Evolutionary conservation across 2,888 invertebrate genomes (phyloP).

Genomic region (Icerya purchasi): DNA sequence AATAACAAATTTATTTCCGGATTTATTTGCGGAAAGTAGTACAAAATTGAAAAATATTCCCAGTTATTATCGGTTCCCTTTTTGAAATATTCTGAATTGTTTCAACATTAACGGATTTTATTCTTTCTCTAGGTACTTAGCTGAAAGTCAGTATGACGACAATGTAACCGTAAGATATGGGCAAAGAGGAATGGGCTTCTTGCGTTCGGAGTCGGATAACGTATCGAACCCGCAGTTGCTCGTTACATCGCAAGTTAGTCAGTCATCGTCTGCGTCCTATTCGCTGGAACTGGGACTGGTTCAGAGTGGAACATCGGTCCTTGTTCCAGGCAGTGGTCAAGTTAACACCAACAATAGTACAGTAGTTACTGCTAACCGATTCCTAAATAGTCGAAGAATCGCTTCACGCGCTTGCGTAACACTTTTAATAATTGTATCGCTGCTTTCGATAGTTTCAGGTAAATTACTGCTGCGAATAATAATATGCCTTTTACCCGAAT

Average conservation of each 20-base stretch:
- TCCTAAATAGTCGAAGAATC: not conserved
- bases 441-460: not conserved
- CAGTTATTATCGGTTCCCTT: too few species aligned
- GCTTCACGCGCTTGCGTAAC: not conserved
- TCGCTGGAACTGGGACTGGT: not conserved
- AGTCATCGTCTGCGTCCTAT: too few species aligned
- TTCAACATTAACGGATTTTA: too few species aligned
- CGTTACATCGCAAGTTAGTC: not conserved
- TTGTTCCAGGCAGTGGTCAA: not conserved
- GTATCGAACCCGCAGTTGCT: conserved; percentile 6
- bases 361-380: not conserved
- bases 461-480: too few species aligned
- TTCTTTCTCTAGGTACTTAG: too few species aligned
- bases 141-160: conserved; percentile 4
- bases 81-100: too few species aligned
- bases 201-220: conserved; percentile 44
- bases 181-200: conserved; percentile 81
- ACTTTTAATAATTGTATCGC: not conserved
- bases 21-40: too few species aligned
- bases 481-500: too few species aligned
- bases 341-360: not conserved
- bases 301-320: not conserved
- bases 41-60: too few species aligned
- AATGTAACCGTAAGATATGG: conserved; percentile 50
- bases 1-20: too few species aligned